Evolutionary conservation across 2,888 invertebrate genomes (phyloP).

Genomic region (Lepidochitona cinerea): DNA sequence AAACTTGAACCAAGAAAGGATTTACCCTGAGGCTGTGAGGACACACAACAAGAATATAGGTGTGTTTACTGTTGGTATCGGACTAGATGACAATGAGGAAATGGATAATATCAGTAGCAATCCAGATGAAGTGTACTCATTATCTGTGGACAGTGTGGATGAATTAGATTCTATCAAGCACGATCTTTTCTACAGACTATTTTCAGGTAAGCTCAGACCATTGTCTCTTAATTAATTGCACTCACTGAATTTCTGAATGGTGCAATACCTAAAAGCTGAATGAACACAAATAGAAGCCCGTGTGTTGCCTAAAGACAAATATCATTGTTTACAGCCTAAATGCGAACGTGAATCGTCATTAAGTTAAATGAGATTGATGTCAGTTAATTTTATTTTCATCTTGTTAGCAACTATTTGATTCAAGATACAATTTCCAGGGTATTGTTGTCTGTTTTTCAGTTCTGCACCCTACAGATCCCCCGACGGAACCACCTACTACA

Average conservation of each 20-base stretch:
- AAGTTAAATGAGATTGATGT: too few species aligned
- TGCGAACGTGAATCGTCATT: too few species aligned
- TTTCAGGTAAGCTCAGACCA: background rate
- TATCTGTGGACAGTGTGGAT: background rate
- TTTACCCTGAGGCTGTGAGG: constrained; percentile 16
- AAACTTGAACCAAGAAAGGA: constrained; percentile 22
- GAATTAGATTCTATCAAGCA: background rate
- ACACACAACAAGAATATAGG: background rate
- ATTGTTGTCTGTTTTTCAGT: too few species aligned
- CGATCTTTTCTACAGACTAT: background rate
- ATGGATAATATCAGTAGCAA: constrained; percentile 25
- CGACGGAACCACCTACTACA: background rate
- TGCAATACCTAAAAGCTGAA: too few species aligned
- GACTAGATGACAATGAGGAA: constrained; percentile 17
- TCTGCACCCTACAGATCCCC: background rate
- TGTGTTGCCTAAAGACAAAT: too few species aligned
- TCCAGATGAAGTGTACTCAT: constrained; percentile 17
- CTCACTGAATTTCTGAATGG: too few species aligned
- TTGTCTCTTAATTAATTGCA: too few species aligned
- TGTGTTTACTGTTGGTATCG: background rate
- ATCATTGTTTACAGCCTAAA: too few species aligned
- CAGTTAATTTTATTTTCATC: too few species aligned
- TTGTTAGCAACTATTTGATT: too few species aligned
- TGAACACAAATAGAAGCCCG: too few species aligned
- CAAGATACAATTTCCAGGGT: too few species aligned